Percentiles rank a stretch among this genome's conserved stretches.
phyloP scores from a whole-genome alignment of 2,113 vertebrate species.

The Prochilodus magdalenae region DNA sequence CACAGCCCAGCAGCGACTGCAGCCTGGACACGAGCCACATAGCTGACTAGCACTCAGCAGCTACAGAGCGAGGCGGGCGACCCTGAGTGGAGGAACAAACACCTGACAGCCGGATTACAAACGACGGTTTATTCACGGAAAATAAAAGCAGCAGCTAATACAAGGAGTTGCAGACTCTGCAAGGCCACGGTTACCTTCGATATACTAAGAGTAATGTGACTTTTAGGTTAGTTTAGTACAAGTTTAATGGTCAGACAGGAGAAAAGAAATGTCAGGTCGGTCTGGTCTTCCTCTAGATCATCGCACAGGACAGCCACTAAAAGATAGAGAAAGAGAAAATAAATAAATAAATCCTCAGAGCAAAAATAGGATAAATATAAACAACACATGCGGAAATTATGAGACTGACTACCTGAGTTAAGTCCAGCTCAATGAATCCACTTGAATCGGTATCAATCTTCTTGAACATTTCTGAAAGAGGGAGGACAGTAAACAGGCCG shows the following conservation, averaged over 20 bases:
- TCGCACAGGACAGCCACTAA: slow-evolving; percentile 60
- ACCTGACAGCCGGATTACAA: not conserved
- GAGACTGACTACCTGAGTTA: slow-evolving; percentile 51
- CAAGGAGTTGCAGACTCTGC: not conserved
- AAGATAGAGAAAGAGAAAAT: slow-evolving; percentile 32
- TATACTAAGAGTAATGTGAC: not conserved
- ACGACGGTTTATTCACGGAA: not conserved
- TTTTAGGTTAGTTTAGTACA: not conserved
- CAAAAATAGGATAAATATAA: not conserved
- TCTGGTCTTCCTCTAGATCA: slow-evolving; percentile 55
- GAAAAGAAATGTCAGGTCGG: not conserved
- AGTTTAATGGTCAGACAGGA: not conserved
- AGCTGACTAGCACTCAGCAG: not conserved
- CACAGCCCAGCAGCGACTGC: not conserved
- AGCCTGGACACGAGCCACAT: not conserved
- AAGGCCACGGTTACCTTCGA: not conserved
- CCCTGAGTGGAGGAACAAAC: too few species aligned
- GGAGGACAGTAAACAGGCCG: not conserved
- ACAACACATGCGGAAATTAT: not conserved
- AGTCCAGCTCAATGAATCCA: slow-evolving; percentile 60
- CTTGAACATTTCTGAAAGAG: slow-evolving; percentile 54
- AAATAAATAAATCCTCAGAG: not conserved
- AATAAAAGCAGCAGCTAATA: not conserved
- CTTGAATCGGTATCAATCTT: slow-evolving; percentile 49
- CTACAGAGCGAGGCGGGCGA: not conserved